Base-by-base conservation (phyloP, 2,888 invertebrate species). In the Leptinotarsa peninsularis region DNA sequence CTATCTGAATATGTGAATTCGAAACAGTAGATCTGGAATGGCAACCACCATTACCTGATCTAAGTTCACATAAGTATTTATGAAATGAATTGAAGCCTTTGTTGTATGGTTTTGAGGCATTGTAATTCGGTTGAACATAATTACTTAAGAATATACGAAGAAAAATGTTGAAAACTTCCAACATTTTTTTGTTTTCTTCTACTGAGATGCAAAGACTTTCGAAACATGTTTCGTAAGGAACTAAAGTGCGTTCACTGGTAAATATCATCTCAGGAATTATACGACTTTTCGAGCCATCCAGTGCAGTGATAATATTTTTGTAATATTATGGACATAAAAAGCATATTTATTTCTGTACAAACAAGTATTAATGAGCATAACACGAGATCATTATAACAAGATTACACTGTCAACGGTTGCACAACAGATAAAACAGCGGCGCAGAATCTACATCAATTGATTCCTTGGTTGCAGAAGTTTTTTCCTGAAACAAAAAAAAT, bases 331-430 rank as follows among this genome's bases (percentile, higher is more conserved):
- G 82, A 84, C 83, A 84, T 84, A 84, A 84, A 83, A 84, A 84
- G 84, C 84, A 81, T 76, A 75, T 81, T 81, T 81, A 81, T 82
- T 83, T 85, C 87, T 88, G 87, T 88, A 87, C 88, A 88, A 88
- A 87, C 87, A 87, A 86, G 85, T 85, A 86, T 84, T 85, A 84
- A 86, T 87, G 86, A 87, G 86, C 87, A 86, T 87, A 87, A 87
- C 86, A 87, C 87, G 88, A 88, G 87, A 88, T 88, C 88, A 88
- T 86, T 85, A 83, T 84, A 87, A 86, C 85, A 86, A 86, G 82
- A 85, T 86, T 86, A 85, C 84, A 85, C 81, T 79, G 80, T 80
- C 80, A 79, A 79, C 77, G 82, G 83, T 82, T 84, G 82, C 82
- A 83, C 84, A 85, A 84, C 85, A 84, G 82, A 83, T 83, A 84